Evolutionary conservation across 2,113 vertebrate genomes (phyloP).

Genomic region (Muntiacus reevesi): DNA sequence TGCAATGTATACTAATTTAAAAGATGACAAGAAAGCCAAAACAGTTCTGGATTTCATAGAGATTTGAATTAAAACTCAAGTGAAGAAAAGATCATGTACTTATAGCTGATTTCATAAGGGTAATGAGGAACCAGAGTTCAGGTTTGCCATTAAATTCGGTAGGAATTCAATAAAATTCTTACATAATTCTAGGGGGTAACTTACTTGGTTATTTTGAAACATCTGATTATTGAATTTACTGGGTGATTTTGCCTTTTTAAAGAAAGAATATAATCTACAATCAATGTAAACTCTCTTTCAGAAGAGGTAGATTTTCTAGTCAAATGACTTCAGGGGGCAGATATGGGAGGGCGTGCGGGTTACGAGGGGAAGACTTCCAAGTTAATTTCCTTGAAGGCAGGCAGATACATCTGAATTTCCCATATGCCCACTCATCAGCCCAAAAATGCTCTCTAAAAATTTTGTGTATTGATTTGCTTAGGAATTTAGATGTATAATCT

Average conservation of each 20-base stretch:
- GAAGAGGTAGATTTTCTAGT: not conserved
- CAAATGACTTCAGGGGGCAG: not conserved
- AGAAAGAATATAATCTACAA: not conserved
- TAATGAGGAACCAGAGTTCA: not conserved
- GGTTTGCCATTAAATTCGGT: not conserved
- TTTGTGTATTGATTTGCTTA: not conserved
- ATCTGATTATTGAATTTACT: not conserved
- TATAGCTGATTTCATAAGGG: not conserved
- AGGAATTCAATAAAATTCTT: not conserved
- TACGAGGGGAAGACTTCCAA: not conserved
- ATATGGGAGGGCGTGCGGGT: rapidly evolving
- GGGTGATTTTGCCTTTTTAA: not conserved
- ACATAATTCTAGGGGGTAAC: not conserved
- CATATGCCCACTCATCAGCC: no score
- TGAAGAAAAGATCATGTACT: not conserved
- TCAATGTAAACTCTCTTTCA: not conserved
- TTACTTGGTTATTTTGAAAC: not conserved
- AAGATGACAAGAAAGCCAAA: not conserved
- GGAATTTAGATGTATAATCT: not conserved
- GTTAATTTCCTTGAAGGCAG: not conserved
- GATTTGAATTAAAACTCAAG: not conserved
- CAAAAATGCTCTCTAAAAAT: not conserved
- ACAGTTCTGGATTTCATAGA: not conserved
- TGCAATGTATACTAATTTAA: not conserved
- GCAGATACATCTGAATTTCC: not conserved